These are phyloP conservation scores for Acanthiza pusilla DNA, from an alignment of 2,797 vertebrate species.

Conservation along the genomic window DNA sequence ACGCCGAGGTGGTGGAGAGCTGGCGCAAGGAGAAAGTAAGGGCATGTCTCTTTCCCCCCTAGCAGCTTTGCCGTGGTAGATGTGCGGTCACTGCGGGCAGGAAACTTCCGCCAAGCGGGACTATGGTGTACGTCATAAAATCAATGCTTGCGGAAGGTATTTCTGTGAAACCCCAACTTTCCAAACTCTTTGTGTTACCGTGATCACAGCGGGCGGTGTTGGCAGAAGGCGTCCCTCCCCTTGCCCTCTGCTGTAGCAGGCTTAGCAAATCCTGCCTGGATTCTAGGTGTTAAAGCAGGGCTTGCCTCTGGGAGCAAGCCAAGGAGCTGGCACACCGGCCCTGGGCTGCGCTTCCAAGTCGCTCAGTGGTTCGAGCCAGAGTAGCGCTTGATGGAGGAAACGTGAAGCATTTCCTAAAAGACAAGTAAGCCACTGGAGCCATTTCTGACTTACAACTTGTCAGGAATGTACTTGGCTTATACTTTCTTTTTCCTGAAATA, in stretches of 20 bases:
- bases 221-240: neutral
- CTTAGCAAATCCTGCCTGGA: neutral
- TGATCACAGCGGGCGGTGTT: neutral
- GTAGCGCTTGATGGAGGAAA: neutral
- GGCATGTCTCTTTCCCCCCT: neutral
- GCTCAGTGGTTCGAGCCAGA: neutral
- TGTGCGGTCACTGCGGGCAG: neutral
- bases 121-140: fast-evolving
- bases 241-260: neutral
- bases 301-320: neutral
- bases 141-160: neutral
- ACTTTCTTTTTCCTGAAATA: neutral
- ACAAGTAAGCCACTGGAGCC: neutral
- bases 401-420: neutral
- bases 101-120: neutral
- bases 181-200: neutral
- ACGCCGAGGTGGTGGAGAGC: constrained; percentile 82
- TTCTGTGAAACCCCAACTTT: neutral
- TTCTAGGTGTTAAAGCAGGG: neutral
- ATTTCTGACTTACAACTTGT: neutral
- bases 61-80: neutral
- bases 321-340: neutral
- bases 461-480: neutral
- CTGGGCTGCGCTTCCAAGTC: neutral
- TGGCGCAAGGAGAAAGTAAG: constrained; percentile 89